These are phyloP conservation scores for Narcine bancroftii DNA, from an alignment of 2,113 vertebrate species.

Conservation along the genomic window DNA sequence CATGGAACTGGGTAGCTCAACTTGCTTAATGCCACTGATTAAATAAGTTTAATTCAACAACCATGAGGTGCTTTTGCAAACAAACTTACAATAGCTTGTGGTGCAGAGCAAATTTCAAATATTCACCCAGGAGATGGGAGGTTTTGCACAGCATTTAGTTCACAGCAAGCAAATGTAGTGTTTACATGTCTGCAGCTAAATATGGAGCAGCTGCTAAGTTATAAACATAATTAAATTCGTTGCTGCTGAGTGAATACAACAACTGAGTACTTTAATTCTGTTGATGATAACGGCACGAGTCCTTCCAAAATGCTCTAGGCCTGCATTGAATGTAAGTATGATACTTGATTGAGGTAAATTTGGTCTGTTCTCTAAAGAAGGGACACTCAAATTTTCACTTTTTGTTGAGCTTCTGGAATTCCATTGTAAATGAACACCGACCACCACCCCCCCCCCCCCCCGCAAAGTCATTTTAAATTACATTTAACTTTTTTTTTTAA, in stretches of 20 bases:
- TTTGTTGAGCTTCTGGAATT: no score
- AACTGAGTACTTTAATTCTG: slow-evolving; percentile 13
- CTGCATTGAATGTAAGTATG: background rate
- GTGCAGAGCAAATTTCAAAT: background rate
- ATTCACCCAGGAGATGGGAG: slow-evolving; percentile 21
- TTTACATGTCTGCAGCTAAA: slow-evolving; percentile 30
- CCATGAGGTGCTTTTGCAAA: slow-evolving; percentile 4
- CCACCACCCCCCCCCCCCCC: no score
- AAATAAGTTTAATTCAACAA: slow-evolving; percentile 19
- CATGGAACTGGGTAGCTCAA: background rate
- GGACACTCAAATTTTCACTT: no score
- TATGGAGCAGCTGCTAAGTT: slow-evolving; percentile 22
- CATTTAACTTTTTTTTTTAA: no score
- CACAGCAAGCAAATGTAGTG: slow-evolving; percentile 27
- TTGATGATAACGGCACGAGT: background rate
- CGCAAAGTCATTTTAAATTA: no score
- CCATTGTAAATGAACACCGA: no score
- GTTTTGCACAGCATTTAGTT: slow-evolving; percentile 25
- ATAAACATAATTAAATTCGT: slow-evolving; percentile 31
- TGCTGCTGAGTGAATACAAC: slow-evolving; percentile 13
- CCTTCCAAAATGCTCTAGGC: slow-evolving; percentile 31
- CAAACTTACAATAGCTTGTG: background rate
- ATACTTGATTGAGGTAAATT: background rate
- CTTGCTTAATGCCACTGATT: background rate
- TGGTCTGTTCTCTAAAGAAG: background rate